These are phyloP conservation scores for Pyrrhosoma nymphula DNA, from an alignment of 2,888 invertebrate genomes.

Conservation along the genomic window DNA sequence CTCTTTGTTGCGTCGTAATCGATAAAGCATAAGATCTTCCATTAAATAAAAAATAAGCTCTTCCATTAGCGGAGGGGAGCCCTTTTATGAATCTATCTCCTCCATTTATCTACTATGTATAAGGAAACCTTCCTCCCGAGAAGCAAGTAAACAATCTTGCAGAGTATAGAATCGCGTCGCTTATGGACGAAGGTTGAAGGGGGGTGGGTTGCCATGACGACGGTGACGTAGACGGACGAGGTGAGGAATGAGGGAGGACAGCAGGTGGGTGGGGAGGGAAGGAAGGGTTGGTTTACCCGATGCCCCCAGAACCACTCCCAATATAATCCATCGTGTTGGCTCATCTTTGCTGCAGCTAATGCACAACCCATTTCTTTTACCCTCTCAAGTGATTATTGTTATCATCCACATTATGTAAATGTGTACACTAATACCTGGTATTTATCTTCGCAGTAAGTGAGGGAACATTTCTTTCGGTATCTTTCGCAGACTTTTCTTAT, in stretches of 20 bases:
- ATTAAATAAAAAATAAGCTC: not conserved
- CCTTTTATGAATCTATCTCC: not conserved
- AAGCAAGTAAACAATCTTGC: conserved; percentile 12
- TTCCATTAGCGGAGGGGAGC: not conserved
- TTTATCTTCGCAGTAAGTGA: too few species aligned
- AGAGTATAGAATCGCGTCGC: not conserved
- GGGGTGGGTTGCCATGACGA: conserved; percentile 6
- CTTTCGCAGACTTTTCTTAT: too few species aligned
- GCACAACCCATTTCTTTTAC: too few species aligned
- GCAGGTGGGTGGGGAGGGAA: not conserved
- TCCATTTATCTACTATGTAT: conserved; percentile 22
- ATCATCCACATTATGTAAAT: too few species aligned
- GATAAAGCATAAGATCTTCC: not conserved
- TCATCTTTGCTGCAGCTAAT: too few species aligned
- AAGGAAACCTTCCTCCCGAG: not conserved
- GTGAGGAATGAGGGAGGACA: not conserved
- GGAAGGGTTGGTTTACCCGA: not conserved
- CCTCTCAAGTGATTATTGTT: too few species aligned
- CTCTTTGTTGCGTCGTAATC: not conserved
- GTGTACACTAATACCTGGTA: too few species aligned
- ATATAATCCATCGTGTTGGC: too few species aligned
- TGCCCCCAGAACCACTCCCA: not conserved
- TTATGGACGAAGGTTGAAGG: not conserved
- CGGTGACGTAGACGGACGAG: not conserved
- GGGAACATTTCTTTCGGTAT: too few species aligned